phyloP scores from a whole-genome alignment of 2,113 vertebrate species.

The Muntiacus muntjak region DNA sequence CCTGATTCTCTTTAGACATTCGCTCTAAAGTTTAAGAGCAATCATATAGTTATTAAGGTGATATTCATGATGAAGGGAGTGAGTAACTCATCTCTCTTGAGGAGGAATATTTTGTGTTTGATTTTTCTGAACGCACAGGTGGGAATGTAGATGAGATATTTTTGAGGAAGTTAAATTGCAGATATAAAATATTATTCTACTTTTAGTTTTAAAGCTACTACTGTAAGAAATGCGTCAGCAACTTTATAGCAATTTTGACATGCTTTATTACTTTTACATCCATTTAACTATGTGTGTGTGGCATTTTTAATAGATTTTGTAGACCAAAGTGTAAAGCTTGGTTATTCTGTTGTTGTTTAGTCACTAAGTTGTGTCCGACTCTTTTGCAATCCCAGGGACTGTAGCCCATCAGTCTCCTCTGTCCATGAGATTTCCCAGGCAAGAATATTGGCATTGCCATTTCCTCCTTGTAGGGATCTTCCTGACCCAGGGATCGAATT shows the following conservation, averaged over 20 bases:
- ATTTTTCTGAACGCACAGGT: neutral
- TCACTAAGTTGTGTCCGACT: neutral
- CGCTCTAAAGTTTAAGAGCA: neutral
- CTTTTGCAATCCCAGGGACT: neutral
- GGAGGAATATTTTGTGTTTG: neutral
- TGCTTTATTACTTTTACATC: neutral
- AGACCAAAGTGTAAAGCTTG: neutral
- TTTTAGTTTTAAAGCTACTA: slow-evolving; percentile 1
- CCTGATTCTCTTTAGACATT: neutral
- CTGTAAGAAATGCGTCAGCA: neutral
- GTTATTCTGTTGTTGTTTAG: neutral
- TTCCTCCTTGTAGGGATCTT: neutral
- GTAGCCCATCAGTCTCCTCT: neutral
- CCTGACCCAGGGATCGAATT: neutral
- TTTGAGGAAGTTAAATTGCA: slow-evolving; percentile 9
- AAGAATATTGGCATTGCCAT: neutral
- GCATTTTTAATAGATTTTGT: neutral
- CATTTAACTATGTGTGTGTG: neutral
- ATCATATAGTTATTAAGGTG: neutral
- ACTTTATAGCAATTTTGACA: neutral
- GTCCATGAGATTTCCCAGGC: neutral
- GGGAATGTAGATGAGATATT: neutral
- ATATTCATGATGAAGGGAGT: neutral
- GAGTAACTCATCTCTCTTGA: neutral
- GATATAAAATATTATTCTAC: neutral